Percentiles rank a stretch among this genome's conserved stretches.
Conservation (phyloP, 2,888 invertebrate species). For the Eupithecia vulgata region DNA sequence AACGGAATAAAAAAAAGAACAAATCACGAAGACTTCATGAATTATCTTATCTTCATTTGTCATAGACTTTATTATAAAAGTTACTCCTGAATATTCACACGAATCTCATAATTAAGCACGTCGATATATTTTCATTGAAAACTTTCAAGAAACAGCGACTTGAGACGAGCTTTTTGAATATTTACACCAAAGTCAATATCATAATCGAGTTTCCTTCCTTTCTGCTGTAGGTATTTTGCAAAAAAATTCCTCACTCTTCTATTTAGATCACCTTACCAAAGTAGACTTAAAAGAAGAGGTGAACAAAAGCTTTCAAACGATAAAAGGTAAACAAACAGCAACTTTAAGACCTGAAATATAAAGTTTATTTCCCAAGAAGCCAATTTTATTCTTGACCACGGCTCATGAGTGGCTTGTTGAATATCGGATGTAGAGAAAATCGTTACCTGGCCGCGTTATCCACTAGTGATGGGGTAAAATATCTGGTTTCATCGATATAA, state of each 20-base stretch:
- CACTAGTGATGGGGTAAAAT: slow-evolving; percentile 27
- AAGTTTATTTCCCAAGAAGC: slow-evolving; percentile 15
- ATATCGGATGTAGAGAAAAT: slow-evolving; percentile 45
- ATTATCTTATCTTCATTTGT: too few species aligned
- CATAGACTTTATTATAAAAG: too few species aligned
- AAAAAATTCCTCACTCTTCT: not conserved
- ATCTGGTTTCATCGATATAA: slow-evolving; percentile 15
- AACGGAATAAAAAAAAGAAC: too few species aligned
- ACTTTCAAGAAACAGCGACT: not conserved
- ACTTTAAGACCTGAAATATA: not conserved
- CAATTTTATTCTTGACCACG: slow-evolving; percentile 41
- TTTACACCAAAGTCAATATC: too few species aligned
- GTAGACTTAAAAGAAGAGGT: not conserved
- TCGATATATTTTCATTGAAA: not conserved
- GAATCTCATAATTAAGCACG: not conserved
- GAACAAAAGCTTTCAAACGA: not conserved
- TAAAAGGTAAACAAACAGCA: not conserved
- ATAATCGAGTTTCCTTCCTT: not conserved
- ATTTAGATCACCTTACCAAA: not conserved
- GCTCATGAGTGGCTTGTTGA: slow-evolving; percentile 48
- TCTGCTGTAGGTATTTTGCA: not conserved
- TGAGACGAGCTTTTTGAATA: not conserved
- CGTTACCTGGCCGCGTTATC: slow-evolving; percentile 30
- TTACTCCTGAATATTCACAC: too few species aligned
- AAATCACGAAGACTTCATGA: too few species aligned